Percentiles rank a stretch among this genome's conserved stretches.
phyloP scores from a whole-genome alignment of 2,797 vertebrate genomes.

The Pteronotus mesoamericanus region DNA sequence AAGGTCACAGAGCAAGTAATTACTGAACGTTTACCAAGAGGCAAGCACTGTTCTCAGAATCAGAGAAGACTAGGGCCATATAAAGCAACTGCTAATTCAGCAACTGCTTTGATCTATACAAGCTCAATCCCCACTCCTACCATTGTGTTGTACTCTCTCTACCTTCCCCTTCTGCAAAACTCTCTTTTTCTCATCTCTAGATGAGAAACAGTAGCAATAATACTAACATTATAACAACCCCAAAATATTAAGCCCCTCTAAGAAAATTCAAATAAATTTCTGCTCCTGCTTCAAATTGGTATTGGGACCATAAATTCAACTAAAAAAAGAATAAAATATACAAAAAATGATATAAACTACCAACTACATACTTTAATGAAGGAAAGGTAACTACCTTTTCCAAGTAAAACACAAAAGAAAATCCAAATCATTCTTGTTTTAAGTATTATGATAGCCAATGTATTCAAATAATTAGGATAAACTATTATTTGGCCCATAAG shows the following conservation, averaged over 20 bases:
- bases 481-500: background rate
- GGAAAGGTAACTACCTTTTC: background rate
- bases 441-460: background rate
- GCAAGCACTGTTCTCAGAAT: background rate
- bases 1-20: conserved; percentile 1
- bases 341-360: background rate
- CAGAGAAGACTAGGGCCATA: background rate
- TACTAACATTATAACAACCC: background rate
- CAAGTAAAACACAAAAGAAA: background rate
- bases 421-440: background rate
- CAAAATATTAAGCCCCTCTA: background rate
- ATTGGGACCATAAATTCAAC: background rate
- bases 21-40: background rate
- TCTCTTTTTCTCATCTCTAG: background rate
- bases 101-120: background rate
- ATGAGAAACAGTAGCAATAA: background rate
- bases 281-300: background rate
- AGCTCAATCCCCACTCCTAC: background rate
- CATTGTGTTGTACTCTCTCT: background rate
- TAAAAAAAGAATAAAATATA: background rate
- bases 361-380: background rate
- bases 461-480: background rate
- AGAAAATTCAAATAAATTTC: background rate
- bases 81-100: background rate
- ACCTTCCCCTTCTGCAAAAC: background rate